Percentiles rank a stretch among this genome's conserved stretches.
phyloP scores from a whole-genome alignment of 1,140 invertebrate species.

The Drosophila truncata region DNA sequence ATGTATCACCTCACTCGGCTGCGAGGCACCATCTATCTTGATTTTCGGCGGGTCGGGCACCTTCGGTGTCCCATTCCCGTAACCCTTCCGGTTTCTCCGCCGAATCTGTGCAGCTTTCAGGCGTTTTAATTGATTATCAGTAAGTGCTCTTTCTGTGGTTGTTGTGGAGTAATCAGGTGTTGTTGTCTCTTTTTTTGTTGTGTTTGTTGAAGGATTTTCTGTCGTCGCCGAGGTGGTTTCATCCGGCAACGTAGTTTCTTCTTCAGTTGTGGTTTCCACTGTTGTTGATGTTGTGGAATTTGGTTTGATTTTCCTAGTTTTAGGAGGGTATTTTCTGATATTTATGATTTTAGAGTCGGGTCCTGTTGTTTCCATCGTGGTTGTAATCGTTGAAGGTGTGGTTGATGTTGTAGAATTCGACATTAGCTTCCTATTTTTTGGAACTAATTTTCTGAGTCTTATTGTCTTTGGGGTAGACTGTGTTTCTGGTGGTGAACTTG shows the following conservation, averaged over 20 bases:
- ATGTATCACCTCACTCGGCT: constrained; percentile 57
- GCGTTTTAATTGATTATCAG: constrained; percentile 12
- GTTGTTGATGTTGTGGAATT: constrained; percentile 10
- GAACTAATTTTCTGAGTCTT: constrained; percentile 15
- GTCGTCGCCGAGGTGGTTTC: neutral
- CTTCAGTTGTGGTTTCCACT: too few species aligned
- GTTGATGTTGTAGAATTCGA: constrained; percentile 11
- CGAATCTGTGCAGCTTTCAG: constrained; percentile 4
- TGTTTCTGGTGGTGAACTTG: neutral
- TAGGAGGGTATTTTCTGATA: constrained; percentile 12
- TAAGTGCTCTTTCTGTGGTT: neutral
- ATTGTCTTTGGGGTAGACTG: neutral
- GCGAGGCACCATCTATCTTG: constrained; percentile 57
- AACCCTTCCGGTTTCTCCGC: constrained; percentile 5
- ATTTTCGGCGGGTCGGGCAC: constrained; percentile 62
- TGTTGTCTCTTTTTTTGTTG: neutral
- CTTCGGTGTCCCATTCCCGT: neutral
- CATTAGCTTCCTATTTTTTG: neutral
- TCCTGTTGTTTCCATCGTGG: constrained; percentile 15
- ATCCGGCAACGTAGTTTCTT: too few species aligned
- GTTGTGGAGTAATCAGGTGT: constrained; percentile 7
- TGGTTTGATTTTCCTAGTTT: neutral
- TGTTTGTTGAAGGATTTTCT: constrained; percentile 7
- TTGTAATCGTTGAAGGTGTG: constrained; percentile 2
- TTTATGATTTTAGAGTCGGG: constrained; percentile 15